These are phyloP conservation scores for Chaetogeoica ovagalla DNA, from an alignment of 2,888 invertebrate genomes.

Conservation along the genomic window DNA sequence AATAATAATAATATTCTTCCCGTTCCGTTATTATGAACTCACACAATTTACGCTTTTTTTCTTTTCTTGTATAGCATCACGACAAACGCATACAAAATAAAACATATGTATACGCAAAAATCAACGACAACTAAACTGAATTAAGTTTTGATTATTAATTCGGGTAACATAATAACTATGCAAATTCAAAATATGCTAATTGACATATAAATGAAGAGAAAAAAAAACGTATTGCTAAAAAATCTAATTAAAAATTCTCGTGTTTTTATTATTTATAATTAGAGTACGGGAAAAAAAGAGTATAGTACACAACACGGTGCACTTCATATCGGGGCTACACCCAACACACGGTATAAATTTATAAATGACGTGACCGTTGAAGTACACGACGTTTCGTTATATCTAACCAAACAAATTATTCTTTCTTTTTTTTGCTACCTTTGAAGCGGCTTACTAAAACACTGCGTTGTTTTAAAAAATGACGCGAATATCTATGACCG, in stretches of 20 bases:
- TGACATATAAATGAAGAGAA: slow-evolving; percentile 1
- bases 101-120: background rate
- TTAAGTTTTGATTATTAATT: slow-evolving; percentile 11
- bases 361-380: slow-evolving; percentile 22
- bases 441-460: too few species aligned
- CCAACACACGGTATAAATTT: background rate
- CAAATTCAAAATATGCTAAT: slow-evolving; percentile 37
- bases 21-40: too few species aligned
- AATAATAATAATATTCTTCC: too few species aligned
- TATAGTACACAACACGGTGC: background rate
- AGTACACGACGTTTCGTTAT: slow-evolving; percentile 21
- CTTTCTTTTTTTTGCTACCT: too few species aligned
- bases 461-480: too few species aligned
- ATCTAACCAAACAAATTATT: slow-evolving; percentile 17
- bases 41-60: too few species aligned
- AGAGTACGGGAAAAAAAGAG: background rate
- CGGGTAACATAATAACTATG: slow-evolving; percentile 28
- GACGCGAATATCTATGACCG: too few species aligned
- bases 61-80: background rate
- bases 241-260: slow-evolving; percentile 32
- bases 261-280: slow-evolving; percentile 23
- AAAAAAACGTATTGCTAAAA: slow-evolving; percentile 12
- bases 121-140: background rate
- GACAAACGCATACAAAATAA: background rate
- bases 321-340: background rate